Evolutionary conservation across 2,797 vertebrate genomes (phyloP), one percentile per base, ranked within the genome.

Genomic region (Epinephelus awoara): DNA sequence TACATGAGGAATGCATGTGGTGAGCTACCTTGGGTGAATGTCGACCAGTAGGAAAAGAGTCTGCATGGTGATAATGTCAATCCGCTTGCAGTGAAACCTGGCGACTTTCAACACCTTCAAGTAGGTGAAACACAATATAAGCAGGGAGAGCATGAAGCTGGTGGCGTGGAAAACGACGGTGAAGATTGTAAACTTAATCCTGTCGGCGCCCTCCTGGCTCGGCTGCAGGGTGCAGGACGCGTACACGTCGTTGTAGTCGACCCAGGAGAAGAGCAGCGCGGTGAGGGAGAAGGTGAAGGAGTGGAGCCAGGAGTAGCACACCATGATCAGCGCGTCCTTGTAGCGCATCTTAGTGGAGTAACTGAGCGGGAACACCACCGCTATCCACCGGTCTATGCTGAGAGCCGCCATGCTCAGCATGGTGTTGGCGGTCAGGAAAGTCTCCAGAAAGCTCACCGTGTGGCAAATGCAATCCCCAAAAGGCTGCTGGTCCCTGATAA

Each of bases 261-360:
- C 88, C 96, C 97, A 96, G 0, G 95, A 97, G 88, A 95, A 95
- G 92, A 96, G 92, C 66, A 96, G 89, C 50, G 95, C 95, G 13
- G 95, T 94, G 75, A 96, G 87, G 47, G 95, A 94, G 86, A 97
- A 97, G 6, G 95, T 95, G 89, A 96, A 93, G n/a, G 96, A 96
- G 89, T 96, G 96, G 29, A 96, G 89, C 96, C 96, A 97, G 14
- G 95, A 94, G 88, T 95, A 97, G 86, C 94, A 93, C 93, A 97
- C 95, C 94, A 97, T 96, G 83, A 96, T 91, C 91, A 95, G 89
- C 9, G 96, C 95, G 80, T 97, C 95, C 85, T 94, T 95, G 87
- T 96, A 97, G 80, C 96, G 93, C 96, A 97, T 96, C 80, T 96
- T 96, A 75, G 96, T 95, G 83, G 95, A 95, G 89, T 96, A 97